phyloP scores from a whole-genome alignment of 92 coral and sea anemone species.

The Heteractis magnifica region DNA sequence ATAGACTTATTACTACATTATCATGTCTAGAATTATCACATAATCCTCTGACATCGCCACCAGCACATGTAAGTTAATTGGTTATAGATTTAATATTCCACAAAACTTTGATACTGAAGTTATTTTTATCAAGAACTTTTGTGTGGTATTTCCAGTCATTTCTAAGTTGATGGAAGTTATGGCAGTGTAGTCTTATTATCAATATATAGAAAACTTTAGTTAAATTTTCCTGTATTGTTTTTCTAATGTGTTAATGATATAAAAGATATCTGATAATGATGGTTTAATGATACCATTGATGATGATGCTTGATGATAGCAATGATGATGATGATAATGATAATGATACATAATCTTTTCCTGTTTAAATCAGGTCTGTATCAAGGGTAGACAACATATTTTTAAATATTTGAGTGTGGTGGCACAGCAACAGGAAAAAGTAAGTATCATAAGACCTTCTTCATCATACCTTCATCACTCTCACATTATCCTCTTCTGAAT shows the following conservation, averaged over 20 bases:
- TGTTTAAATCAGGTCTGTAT: conserved; percentile 70
- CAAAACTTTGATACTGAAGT: neutral
- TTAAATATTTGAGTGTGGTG: conserved; percentile 85
- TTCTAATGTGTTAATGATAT: no score
- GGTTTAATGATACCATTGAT: neutral
- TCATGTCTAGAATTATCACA: conserved; percentile 86
- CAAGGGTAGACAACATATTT: conserved; percentile 92
- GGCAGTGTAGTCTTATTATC: neutral
- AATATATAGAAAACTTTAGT: no score
- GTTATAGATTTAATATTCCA: neutral
- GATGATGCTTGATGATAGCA: neutral
- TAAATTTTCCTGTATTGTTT: no score
- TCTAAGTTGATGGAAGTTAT: neutral
- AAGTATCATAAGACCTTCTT: neutral
- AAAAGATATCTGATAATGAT: no score
- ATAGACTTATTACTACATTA: conserved; percentile 85
- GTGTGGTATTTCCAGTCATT: neutral
- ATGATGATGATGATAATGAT: neutral
- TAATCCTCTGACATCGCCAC: conserved; percentile 95
- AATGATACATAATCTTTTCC: neutral
- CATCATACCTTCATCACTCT: no score
- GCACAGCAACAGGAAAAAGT: conserved; percentile 97
- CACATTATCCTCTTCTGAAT: no score
- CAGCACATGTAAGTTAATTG: conserved; percentile 80
- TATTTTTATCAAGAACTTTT: neutral